Evolutionary conservation across 2,888 invertebrate genomes (phyloP).

Genomic region (Epinotia ramella): DNA sequence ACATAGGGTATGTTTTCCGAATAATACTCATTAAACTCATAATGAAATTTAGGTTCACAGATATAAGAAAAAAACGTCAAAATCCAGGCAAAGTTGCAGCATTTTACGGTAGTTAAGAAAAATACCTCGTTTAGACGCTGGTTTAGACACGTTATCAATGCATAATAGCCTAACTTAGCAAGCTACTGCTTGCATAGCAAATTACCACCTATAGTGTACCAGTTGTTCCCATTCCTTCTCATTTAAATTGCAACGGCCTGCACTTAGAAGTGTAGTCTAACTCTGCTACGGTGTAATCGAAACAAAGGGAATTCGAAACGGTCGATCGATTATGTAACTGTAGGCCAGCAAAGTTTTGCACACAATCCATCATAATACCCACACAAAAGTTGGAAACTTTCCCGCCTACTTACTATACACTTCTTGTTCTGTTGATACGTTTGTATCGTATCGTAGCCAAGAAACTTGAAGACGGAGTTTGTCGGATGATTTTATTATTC

Average conservation of each 20-base stretch:
- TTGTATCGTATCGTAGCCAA: slow-evolving; percentile 22
- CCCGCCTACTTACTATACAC: not conserved
- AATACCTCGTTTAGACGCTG: too few relatives aligned
- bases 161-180: too few relatives aligned
- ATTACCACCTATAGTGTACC: too few relatives aligned
- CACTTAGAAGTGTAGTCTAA: slow-evolving; percentile 18
- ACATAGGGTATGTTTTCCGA: too few relatives aligned
- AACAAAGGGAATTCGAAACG: slow-evolving; percentile 15
- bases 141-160: too few relatives aligned
- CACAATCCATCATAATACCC: slow-evolving; percentile 2
- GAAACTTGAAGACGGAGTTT: slow-evolving; percentile 23
- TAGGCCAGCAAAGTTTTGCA: not conserved
- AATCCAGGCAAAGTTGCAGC: too few relatives aligned
- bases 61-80: too few relatives aligned
- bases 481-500: slow-evolving; percentile 32
- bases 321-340: not conserved
- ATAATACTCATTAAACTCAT: too few relatives aligned
- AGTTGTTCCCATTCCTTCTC: too few relatives aligned
- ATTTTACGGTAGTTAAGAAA: too few relatives aligned
- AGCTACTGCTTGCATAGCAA: not conserved
- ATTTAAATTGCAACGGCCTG: slow-evolving; percentile 8
- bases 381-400: slow-evolving; percentile 19
- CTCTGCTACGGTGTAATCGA: not conserved
- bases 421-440: slow-evolving; percentile 6
- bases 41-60: too few relatives aligned